Percentiles rank a stretch among this genome's conserved stretches.
Evolutionary conservation across 92 coral and sea anemone species (phyloP).

Genomic region (Ricordea florida): DNA sequence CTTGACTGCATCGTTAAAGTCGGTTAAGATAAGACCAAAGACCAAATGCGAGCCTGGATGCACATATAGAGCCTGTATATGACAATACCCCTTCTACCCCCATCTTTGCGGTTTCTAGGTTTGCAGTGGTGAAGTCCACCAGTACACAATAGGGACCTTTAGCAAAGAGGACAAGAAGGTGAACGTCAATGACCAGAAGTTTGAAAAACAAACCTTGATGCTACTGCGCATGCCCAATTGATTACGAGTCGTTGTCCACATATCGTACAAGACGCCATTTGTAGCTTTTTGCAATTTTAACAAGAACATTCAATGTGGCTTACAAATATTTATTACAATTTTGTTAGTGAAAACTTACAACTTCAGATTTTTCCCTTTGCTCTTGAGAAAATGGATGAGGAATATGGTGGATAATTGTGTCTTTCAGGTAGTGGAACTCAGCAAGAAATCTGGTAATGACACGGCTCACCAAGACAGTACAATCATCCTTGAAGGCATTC

Average conservation of each 20-base stretch:
- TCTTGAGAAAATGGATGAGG: slow-evolving; percentile 46
- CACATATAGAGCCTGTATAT: no score
- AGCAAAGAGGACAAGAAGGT: no score
- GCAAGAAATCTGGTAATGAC: slow-evolving; percentile 34
- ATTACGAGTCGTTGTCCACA: no score
- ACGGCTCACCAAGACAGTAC: slow-evolving; percentile 67
- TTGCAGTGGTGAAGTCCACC: no score
- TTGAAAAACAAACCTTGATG: no score
- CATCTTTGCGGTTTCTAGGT: no score
- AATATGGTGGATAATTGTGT: slow-evolving; percentile 46
- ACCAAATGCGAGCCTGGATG: not conserved
- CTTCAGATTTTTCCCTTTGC: not conserved
- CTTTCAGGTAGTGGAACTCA: slow-evolving; percentile 22
- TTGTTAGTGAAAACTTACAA: not conserved
- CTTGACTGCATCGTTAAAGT: no score
- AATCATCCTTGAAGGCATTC: slow-evolving; percentile 28
- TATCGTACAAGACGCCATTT: not conserved
- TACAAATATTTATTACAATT: not conserved
- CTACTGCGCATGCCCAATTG: no score
- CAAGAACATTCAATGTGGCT: not conserved
- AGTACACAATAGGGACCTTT: no score
- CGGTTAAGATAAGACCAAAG: no score
- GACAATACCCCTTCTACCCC: no score
- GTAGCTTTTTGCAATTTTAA: not conserved
- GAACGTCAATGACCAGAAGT: no score